Percentiles rank a stretch among this genome's conserved stretches.
These are phyloP conservation scores for Pipistrellus nathusii DNA, from an alignment of 2,797 vertebrate species.

Conservation along the genomic window DNA sequence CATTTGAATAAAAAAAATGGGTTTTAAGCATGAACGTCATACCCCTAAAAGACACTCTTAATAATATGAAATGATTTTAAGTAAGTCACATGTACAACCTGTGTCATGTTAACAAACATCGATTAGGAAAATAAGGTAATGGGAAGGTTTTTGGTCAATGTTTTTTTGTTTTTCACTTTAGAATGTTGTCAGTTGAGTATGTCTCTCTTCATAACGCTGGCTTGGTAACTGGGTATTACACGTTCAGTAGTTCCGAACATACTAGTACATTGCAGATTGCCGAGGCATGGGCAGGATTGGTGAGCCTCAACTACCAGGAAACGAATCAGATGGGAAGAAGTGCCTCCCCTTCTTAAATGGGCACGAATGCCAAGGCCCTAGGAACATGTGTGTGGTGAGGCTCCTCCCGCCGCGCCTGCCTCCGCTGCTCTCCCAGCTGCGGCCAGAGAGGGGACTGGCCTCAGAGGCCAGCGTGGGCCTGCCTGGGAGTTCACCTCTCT, in stretches of 20 bases:
- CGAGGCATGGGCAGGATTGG: neutral
- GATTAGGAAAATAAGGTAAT: conserved; percentile 16
- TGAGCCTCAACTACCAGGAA: neutral
- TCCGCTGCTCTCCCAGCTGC: neutral
- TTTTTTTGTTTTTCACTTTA: neutral
- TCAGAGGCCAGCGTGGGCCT: neutral
- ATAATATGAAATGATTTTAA: conserved; percentile 32
- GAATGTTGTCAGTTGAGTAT: neutral
- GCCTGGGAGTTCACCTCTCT: neutral
- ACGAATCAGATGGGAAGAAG: neutral
- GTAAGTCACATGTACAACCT: neutral
- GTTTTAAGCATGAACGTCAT: conserved; percentile 41
- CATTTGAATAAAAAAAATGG: conserved; percentile 64
- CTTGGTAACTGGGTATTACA: neutral
- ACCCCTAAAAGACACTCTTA: neutral
- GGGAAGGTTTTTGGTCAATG: neutral
- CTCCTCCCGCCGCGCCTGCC: neutral
- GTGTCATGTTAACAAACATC: conserved; percentile 29
- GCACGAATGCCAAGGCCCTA: neutral
- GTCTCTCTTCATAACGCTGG: neutral
- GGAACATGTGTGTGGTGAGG: neutral
- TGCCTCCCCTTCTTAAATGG: neutral
- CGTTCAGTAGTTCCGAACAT: neutral
- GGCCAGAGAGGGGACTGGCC: neutral
- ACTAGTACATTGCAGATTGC: neutral